These are phyloP conservation scores for Clarias batrachus DNA, from an alignment of 2,113 vertebrate species.

Conservation along the genomic window DNA sequence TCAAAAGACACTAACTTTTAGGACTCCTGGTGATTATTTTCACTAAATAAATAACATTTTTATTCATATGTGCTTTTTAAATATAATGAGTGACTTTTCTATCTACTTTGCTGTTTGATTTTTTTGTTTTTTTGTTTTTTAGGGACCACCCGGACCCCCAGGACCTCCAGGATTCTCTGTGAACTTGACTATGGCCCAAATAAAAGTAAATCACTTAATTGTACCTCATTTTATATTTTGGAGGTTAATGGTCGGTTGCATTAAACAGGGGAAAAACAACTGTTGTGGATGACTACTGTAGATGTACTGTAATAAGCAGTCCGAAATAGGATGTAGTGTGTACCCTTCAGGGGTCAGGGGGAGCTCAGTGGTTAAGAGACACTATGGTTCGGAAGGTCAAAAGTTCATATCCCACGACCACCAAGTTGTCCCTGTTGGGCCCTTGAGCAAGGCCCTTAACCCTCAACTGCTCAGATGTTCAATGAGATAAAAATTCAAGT, in stretches of 20 bases:
- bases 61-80: not conserved
- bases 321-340: not conserved
- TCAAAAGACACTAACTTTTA: not conserved
- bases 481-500: too few relatives aligned
- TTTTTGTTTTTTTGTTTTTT: slow-evolving; percentile 35
- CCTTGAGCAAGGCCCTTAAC: too few relatives aligned
- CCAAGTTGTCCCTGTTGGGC: too few relatives aligned
- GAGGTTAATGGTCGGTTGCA: not conserved
- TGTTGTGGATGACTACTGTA: not conserved
- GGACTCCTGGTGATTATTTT: not conserved
- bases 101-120: not conserved
- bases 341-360: not conserved
- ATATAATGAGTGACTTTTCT: not conserved
- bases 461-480: too few relatives aligned
- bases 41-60: not conserved
- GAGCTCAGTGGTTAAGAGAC: too few relatives aligned
- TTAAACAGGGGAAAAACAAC: not conserved
- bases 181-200: slow-evolving; percentile 70
- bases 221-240: not conserved
- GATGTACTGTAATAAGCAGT: not conserved
- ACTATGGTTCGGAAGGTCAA: too few relatives aligned
- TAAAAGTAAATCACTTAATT: slow-evolving; percentile 68
- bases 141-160: slow-evolving; percentile 78
- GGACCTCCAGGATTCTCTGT: slow-evolving; percentile 72
- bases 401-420: too few relatives aligned